Evolutionary conservation across 2,113 vertebrate species (phyloP).

Genomic region (Dendrocopos noguchii): DNA sequence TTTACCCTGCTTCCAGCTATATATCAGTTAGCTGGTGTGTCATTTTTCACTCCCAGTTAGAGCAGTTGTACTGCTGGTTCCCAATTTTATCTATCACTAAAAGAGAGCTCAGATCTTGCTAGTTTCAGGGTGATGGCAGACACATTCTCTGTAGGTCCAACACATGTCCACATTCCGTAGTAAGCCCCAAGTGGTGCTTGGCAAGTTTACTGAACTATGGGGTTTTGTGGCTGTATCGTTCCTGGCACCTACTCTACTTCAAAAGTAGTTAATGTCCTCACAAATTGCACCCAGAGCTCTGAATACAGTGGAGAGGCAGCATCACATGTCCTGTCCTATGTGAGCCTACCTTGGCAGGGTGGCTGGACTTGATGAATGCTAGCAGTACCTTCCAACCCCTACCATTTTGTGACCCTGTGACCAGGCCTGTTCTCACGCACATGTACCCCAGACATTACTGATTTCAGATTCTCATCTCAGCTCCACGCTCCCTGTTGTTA

Average conservation of each 20-base stretch:
- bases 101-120: not conserved
- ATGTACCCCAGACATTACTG: not conserved
- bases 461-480: not conserved
- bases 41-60: not conserved
- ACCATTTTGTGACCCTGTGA: too few species aligned
- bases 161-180: rapidly evolving
- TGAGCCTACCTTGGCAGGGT: too few species aligned
- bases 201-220: not conserved
- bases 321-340: too few species aligned
- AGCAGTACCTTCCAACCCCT: too few species aligned
- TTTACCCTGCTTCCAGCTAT: not conserved
- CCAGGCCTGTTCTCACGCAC: not conserved
- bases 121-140: not conserved
- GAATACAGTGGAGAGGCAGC: not conserved
- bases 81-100: not conserved
- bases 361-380: too few species aligned
- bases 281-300: not conserved
- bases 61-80: not conserved
- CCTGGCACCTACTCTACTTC: not conserved
- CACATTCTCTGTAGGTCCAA: not conserved
- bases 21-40: rapidly evolving
- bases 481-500: not conserved
- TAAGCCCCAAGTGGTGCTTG: not conserved
- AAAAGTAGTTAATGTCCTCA: not conserved
- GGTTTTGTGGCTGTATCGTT: not conserved